Conservation (phyloP, 2,797 vertebrate genomes). For the Enteromius viviparus region DNA sequence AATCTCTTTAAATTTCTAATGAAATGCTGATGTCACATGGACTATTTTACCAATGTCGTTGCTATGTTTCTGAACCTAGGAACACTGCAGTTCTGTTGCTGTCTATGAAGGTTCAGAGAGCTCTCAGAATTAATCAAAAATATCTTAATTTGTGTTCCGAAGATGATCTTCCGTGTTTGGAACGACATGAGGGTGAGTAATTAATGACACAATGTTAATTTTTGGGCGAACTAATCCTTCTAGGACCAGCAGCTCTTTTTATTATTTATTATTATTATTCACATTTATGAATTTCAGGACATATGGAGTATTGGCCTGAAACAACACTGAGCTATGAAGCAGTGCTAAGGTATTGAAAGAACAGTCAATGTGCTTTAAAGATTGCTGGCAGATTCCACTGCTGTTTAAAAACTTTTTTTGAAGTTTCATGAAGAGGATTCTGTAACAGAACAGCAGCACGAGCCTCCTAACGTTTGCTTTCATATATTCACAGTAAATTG, state of each 20-base stretch:
- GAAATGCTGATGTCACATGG: too few species aligned
- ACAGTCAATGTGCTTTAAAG: background rate
- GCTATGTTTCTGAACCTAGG: too few species aligned
- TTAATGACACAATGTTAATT: too few species aligned
- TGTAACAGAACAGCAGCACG: background rate
- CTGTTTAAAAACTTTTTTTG: conserved; percentile 1
- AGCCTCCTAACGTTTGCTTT: background rate
- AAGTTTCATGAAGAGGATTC: background rate
- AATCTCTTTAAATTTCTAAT: too few species aligned
- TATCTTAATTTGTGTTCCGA: too few species aligned
- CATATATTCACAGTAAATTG: background rate
- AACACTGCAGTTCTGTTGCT: too few species aligned
- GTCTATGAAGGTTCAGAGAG: too few species aligned
- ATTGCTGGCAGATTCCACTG: background rate
- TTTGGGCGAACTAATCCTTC: too few species aligned
- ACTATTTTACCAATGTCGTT: too few species aligned
- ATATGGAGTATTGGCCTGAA: background rate
- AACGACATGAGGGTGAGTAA: too few species aligned
- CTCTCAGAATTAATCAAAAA: too few species aligned
- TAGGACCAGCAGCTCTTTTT: background rate
- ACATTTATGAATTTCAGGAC: background rate
- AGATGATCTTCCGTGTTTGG: too few species aligned
- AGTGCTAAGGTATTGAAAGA: background rate
- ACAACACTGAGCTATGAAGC: background rate
- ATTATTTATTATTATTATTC: background rate